phyloP scores from a whole-genome alignment of 2,113 vertebrate genomes.

The Brienomyrus brachyistius region DNA sequence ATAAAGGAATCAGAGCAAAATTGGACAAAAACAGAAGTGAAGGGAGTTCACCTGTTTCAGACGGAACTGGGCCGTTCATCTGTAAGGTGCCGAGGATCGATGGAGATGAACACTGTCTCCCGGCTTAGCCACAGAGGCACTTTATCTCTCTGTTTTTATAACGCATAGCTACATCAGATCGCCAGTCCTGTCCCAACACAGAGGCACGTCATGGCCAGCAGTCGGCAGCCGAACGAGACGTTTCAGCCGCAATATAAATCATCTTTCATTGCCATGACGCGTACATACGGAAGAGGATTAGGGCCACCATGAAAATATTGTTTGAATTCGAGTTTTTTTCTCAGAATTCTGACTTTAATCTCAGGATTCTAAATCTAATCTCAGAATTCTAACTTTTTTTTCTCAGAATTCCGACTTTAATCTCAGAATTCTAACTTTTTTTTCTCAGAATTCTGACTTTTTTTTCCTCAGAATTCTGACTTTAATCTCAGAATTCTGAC shows the following conservation, averaged over 20 bases:
- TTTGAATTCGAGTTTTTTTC: too few species aligned
- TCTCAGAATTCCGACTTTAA: too few species aligned
- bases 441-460: too few species aligned
- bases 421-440: too few species aligned
- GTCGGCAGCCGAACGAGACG: not conserved
- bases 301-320: too few species aligned
- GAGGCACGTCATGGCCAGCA: not conserved
- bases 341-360: too few species aligned
- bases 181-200: slow-evolving; percentile 6
- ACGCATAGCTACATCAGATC: not conserved
- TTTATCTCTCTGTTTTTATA: not conserved
- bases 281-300: too few species aligned
- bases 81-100: not conserved
- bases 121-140: not conserved
- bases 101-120: not conserved
- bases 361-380: too few species aligned
- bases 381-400: too few species aligned
- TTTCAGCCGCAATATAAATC: not conserved
- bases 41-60: not conserved
- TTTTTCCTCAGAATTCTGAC: too few species aligned
- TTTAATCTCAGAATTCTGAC: too few species aligned
- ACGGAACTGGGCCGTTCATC: not conserved
- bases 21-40: not conserved
- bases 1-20: not conserved
- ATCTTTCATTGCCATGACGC: not conserved